These are phyloP conservation scores for Drosophila auraria DNA, from an alignment of 1,140 invertebrate genomes.

Conservation along the genomic window DNA sequence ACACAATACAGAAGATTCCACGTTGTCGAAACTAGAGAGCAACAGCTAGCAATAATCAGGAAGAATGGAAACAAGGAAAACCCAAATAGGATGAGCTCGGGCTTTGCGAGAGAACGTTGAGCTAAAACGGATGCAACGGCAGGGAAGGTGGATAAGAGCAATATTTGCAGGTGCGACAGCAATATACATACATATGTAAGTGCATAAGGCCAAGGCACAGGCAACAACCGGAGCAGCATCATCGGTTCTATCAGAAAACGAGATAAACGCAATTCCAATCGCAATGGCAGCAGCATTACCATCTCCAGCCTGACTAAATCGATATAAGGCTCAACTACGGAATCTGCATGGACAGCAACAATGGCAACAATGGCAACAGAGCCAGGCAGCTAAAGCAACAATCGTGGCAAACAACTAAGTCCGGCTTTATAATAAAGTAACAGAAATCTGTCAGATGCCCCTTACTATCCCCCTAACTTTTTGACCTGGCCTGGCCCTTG, in stretches of 20 bases:
- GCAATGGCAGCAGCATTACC: conserved; percentile 9
- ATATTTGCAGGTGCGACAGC: conserved; percentile 3
- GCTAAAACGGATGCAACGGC: conserved; percentile 21
- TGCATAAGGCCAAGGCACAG: conserved; percentile 1
- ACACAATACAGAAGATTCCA: background rate
- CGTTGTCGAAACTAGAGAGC: background rate
- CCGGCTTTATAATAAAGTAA: conserved; percentile 80
- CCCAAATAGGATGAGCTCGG: conserved; percentile 39
- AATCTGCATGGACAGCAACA: conserved; percentile 39
- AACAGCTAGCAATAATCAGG: conserved; percentile 27
- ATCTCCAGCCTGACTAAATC: conserved; percentile 3
- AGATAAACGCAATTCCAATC: conserved; percentile 15
- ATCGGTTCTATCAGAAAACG: background rate
- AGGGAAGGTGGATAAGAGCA: background rate
- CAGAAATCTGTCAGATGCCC: conserved; percentile 66
- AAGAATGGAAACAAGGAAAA: conserved; percentile 27
- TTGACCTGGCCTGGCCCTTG: conserved; percentile 25
- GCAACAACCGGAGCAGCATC: background rate
- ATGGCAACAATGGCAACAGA: conserved; percentile 11
- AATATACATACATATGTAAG: background rate
- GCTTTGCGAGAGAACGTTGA: conserved; percentile 8
- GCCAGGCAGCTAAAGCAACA: conserved; percentile 19
- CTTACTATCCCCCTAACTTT: conserved; percentile 13
- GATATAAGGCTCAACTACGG: background rate
- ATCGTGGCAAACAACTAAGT: conserved; percentile 64